Percentiles rank a stretch among this genome's conserved stretches.
phyloP scores from a whole-genome alignment of 2,888 invertebrate species.

The Caenorhabditis uteleia region DNA sequence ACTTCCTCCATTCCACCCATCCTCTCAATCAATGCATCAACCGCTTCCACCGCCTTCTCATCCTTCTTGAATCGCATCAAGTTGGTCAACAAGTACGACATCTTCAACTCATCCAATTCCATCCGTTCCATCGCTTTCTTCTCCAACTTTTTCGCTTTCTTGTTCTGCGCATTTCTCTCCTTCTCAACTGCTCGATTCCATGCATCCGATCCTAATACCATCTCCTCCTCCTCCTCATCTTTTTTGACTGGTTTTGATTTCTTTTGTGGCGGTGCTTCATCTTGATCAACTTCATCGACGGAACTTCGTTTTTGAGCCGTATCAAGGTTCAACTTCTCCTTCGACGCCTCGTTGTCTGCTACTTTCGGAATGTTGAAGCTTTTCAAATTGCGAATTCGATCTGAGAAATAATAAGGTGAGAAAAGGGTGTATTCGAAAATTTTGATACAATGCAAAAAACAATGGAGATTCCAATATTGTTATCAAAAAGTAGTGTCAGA shows the following conservation, averaged over 20 bases:
- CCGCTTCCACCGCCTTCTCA: background rate
- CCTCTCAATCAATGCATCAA: background rate
- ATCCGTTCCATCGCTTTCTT: background rate
- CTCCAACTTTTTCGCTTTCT: background rate
- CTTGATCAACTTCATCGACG: background rate
- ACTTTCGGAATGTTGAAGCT: too few relatives aligned
- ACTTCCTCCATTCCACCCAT: background rate
- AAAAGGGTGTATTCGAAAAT: too few relatives aligned
- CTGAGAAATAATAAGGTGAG: background rate
- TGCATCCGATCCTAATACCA: too few relatives aligned
- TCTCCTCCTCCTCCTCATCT: background rate
- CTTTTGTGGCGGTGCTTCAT: background rate
- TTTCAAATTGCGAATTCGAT: background rate
- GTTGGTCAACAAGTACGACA: slow-evolving; percentile 10
- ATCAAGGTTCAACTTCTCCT: background rate
- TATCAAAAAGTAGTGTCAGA: too few relatives aligned
- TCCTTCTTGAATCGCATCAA: background rate
- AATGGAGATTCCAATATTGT: too few relatives aligned
- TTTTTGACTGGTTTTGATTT: background rate
- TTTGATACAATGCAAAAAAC: too few relatives aligned
- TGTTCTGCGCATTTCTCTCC: slow-evolving; percentile 1
- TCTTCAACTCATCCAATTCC: slow-evolving; percentile 7
- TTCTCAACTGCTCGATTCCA: too few relatives aligned
- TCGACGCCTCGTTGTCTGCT: background rate
- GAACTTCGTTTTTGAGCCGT: background rate